A percentile compares a stretch with the other conserved stretches of the same genome.
Conservation (phyloP, 1,140 invertebrate species). For the Aethina tumida region DNA sequence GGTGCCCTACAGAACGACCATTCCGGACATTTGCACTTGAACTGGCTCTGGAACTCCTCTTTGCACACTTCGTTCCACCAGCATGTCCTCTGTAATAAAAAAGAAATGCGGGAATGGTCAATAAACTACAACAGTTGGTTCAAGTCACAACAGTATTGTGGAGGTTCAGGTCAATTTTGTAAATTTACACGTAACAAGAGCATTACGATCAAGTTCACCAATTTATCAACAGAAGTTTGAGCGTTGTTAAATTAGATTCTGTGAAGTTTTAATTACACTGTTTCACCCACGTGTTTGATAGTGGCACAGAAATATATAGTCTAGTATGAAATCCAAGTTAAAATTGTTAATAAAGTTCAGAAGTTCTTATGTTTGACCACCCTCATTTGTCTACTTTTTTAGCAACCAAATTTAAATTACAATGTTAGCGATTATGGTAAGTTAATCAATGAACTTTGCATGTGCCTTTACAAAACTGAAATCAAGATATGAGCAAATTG, state of each 20-base stretch:
- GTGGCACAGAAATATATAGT: no score
- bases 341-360: no score
- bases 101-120: conserved; percentile 2
- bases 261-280: no score
- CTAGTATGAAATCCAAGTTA: no score
- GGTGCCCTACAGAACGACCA: conserved; percentile 82
- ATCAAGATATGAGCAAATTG: background rate
- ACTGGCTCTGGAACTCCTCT: conserved; percentile 78
- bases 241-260: background rate
- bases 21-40: conserved; percentile 75
- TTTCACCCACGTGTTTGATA: no score
- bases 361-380: no score
- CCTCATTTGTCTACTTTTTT: no score
- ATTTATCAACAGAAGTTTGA: background rate
- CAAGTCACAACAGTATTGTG: background rate
- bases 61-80: conserved; percentile 92
- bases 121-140: background rate
- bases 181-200: conserved; percentile 1
- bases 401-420: no score
- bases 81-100: conserved; percentile 60
- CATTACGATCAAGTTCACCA: background rate
- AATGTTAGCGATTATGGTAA: no score
- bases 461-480: background rate
- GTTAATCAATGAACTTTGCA: no score
- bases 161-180: conserved; percentile 1